These are phyloP conservation scores for Pseudococcus jackbeardsleyi DNA, from an alignment of 2,888 invertebrate species.

Conservation along the genomic window DNA sequence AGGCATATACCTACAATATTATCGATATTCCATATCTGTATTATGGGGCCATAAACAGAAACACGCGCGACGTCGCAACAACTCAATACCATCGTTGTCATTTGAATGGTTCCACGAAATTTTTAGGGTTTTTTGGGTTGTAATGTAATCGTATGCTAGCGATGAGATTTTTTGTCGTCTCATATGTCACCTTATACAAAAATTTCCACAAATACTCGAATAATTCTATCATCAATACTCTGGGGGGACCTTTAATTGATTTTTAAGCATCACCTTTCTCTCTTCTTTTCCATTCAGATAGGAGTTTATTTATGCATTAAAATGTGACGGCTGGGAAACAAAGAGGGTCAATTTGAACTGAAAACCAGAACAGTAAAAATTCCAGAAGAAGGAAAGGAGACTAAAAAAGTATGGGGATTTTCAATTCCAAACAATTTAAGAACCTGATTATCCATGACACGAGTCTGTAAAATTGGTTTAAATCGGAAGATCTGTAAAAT, in stretches of 20 bases:
- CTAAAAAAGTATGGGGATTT: no score
- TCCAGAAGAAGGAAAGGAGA: no score
- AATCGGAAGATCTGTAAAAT: no score
- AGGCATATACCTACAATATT: not conserved
- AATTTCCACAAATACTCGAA: not conserved
- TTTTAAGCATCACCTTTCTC: not conserved
- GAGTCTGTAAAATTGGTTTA: no score
- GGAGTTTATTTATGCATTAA: no score
- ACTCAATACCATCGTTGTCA: not conserved
- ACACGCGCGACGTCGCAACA: not conserved
- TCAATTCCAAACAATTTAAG: no score
- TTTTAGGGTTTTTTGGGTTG: not conserved
- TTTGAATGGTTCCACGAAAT: not conserved
- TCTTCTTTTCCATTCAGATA: not conserved
- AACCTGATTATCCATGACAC: no score
- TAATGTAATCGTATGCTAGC: not conserved
- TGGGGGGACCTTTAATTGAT: not conserved
- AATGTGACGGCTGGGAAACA: no score
- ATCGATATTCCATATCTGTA: conserved; percentile 13
- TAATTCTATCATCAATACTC: not conserved
- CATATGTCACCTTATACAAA: not conserved
- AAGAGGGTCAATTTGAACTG: no score
- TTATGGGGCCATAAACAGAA: conserved; percentile 14
- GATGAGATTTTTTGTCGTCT: not conserved
- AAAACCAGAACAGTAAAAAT: no score